Conservation (phyloP, 2,888 invertebrate species). For the Synanthedon andrenaeformis region DNA sequence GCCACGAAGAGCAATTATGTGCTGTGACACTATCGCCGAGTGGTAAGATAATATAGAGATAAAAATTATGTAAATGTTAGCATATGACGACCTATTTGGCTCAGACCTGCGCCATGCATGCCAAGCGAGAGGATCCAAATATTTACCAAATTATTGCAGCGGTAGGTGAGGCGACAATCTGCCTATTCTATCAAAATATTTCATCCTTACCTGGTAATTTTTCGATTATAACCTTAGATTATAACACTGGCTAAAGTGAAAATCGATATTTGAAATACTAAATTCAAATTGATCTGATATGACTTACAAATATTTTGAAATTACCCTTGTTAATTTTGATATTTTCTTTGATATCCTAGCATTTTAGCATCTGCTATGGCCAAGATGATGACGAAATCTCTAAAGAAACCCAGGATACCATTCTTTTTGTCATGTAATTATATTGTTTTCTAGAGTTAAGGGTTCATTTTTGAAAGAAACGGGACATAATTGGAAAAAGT, state of each 20-base stretch:
- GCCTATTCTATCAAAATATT: neutral
- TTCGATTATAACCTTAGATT: too few relatives aligned
- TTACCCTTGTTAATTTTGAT: too few relatives aligned
- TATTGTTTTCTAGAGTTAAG: too few relatives aligned
- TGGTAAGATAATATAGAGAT: neutral
- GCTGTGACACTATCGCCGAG: constrained; percentile 34
- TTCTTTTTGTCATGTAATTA: too few relatives aligned
- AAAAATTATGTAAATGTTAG: neutral
- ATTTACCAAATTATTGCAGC: neutral
- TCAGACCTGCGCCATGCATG: neutral
- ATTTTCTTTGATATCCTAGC: too few relatives aligned
- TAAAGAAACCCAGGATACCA: too few relatives aligned
- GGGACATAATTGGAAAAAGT: neutral
- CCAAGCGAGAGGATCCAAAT: neutral
- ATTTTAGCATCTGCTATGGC: too few relatives aligned
- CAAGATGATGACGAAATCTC: too few relatives aligned
- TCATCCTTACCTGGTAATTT: neutral
- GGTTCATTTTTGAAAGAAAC: neutral
- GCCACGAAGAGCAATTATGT: constrained; percentile 43
- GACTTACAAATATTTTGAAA: too few relatives aligned
- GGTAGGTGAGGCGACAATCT: neutral
- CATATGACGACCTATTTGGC: neutral
- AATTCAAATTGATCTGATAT: too few relatives aligned
- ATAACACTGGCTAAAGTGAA: too few relatives aligned
- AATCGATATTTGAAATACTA: too few relatives aligned